Percentiles rank a stretch among this genome's conserved stretches.
phyloP scores from a whole-genome alignment of 2,797 vertebrate species.

The Odontamblyopus rebecca region DNA sequence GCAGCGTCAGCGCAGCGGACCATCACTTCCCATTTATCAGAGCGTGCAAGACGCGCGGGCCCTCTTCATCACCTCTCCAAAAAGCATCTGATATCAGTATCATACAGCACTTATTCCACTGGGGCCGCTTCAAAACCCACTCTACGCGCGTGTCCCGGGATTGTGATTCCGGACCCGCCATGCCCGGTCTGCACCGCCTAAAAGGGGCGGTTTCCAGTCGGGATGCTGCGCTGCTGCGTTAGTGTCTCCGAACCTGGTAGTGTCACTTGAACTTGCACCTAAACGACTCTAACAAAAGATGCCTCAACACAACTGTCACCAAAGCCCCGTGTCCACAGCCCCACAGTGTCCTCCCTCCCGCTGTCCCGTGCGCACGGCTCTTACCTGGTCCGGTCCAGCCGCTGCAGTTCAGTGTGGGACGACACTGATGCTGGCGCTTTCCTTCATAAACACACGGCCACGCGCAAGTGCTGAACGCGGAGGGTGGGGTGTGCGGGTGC shows the following conservation, averaged over 20 bases:
- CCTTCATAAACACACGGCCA: slow-evolving; percentile 8
- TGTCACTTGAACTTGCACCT: neutral
- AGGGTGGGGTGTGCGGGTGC: slow-evolving; percentile 7
- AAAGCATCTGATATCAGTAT: neutral
- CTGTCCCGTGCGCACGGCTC: neutral
- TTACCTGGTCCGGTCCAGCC: slow-evolving; percentile 7
- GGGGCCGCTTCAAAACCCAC: neutral
- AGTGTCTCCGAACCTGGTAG: neutral
- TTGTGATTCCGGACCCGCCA: neutral
- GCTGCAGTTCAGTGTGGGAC: slow-evolving; percentile 9
- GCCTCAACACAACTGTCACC: neutral
- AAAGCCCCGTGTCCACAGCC: neutral
- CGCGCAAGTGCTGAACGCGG: neutral
- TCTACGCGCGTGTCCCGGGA: neutral
- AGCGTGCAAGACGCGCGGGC: neutral
- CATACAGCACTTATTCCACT: neutral
- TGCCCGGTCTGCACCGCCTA: neutral
- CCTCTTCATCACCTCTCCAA: neutral
- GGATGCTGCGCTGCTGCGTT: neutral
- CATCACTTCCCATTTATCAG: neutral
- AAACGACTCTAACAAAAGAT: neutral
- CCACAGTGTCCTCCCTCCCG: neutral
- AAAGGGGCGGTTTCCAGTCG: neutral
- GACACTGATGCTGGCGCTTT: neutral
- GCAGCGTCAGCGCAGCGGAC: slow-evolving; percentile 5